Conservation (phyloP, 2,888 invertebrate genomes). For the Selenia dentaria region DNA sequence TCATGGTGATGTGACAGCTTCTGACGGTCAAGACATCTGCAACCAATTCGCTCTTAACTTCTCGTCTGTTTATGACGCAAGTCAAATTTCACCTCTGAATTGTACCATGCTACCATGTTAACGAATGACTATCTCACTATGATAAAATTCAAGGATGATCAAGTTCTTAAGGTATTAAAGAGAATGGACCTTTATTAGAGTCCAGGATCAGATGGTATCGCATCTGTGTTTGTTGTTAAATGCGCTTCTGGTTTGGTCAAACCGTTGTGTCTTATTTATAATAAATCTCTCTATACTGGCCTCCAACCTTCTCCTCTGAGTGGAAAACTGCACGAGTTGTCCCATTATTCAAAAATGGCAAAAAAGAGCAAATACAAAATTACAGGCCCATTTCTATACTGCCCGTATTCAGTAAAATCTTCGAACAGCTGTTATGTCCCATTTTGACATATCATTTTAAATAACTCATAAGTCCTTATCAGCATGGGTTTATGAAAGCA, state of each 20-base stretch:
- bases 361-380: not conserved
- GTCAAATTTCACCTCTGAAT: too few species aligned
- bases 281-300: not conserved
- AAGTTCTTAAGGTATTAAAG: conserved; percentile 14
- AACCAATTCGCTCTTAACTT: too few species aligned
- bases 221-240: not conserved
- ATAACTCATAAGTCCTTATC: conserved; percentile 4
- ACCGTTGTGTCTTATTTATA: not conserved
- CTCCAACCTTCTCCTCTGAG: not conserved
- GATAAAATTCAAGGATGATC: too few species aligned
- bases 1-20: too few species aligned
- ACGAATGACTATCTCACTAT: not conserved
- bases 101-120: too few species aligned
- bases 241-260: not conserved
- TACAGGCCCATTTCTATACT: not conserved
- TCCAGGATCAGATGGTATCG: conserved; percentile 4
- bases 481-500: conserved; percentile 28
- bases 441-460: conserved; percentile 15
- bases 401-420: not conserved
- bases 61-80: too few species aligned
- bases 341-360: not conserved
- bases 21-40: too few species aligned
- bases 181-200: conserved; percentile 18
- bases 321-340: too few species aligned
- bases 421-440: conserved; percentile 12